Conservation (phyloP, 1,140 invertebrate species). For the Drosophila ironensis region DNA sequence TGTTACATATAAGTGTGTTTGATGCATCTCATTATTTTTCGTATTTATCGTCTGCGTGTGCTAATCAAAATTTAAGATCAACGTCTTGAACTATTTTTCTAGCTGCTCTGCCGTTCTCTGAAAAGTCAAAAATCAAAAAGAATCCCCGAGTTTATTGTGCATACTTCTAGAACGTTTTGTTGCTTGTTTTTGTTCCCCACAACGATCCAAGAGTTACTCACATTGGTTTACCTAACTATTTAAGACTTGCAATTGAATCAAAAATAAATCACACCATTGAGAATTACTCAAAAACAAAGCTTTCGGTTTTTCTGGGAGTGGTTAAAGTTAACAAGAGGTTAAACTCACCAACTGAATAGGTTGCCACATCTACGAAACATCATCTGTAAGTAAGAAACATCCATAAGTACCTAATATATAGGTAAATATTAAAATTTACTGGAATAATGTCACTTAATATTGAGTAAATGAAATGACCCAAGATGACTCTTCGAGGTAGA, state of each 20-base stretch:
- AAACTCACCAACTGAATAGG: too few species aligned
- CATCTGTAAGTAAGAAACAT: too few species aligned
- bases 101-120: conserved; percentile 41
- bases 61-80: neutral
- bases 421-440: too few species aligned
- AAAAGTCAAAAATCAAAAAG: conserved; percentile 57
- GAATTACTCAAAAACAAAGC: conserved; percentile 35
- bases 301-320: neutral
- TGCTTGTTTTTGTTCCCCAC: conserved; percentile 31
- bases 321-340: neutral
- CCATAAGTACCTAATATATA: too few species aligned
- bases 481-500: too few species aligned
- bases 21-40: conserved; percentile 33
- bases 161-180: conserved; percentile 23
- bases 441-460: too few species aligned
- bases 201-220: conserved; percentile 32
- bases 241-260: conserved; percentile 75
- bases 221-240: conserved; percentile 57
- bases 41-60: conserved; percentile 3
- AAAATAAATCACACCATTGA: conserved; percentile 74
- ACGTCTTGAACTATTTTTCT: conserved; percentile 47
- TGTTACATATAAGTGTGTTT: conserved; percentile 20
- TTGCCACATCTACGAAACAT: too few species aligned
- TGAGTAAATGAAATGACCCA: too few species aligned
- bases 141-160: conserved; percentile 50